A percentile compares a stretch with the other conserved stretches of the same genome.
phyloP scores from a whole-genome alignment of 2,888 invertebrate genomes.

The Axea sp. region DNA sequence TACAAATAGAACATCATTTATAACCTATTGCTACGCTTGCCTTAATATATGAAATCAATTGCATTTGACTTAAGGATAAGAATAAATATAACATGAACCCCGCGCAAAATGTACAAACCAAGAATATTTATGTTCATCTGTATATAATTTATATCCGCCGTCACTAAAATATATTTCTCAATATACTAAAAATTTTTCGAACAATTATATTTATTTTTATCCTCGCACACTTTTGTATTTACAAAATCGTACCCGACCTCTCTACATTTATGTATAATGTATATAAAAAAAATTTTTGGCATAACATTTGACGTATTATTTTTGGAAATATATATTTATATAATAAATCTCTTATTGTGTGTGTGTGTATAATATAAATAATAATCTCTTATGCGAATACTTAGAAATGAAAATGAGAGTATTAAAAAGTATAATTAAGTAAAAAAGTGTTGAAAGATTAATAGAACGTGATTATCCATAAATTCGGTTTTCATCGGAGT shows the following conservation, averaged over 20 bases:
- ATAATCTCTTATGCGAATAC: conserved; percentile 21
- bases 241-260: conserved; percentile 31
- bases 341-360: conserved; percentile 19
- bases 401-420: conserved; percentile 7
- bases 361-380: conserved; percentile 22
- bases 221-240: conserved; percentile 33
- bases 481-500: conserved; percentile 25
- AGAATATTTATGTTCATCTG: background rate
- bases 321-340: conserved; percentile 45
- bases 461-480: conserved; percentile 1
- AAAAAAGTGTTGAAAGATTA: background rate
- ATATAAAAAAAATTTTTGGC: conserved; percentile 51
- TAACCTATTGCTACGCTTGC: conserved; percentile 42
- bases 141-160: conserved; percentile 13
- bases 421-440: background rate
- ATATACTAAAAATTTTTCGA: conserved; percentile 22
- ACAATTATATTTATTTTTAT: conserved; percentile 52
- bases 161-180: conserved; percentile 47
- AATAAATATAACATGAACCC: conserved; percentile 42
- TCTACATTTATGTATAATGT: conserved; percentile 40
- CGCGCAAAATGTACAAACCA: background rate
- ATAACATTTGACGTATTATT: conserved; percentile 36
- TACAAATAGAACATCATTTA: conserved; percentile 50
- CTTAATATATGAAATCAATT: conserved; percentile 32
- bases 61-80: conserved; percentile 21